Evolutionary conservation across 1,140 invertebrate species (phyloP), one percentile per base, ranked within the genome.

Genomic region (Ooceraea biroi): DNA sequence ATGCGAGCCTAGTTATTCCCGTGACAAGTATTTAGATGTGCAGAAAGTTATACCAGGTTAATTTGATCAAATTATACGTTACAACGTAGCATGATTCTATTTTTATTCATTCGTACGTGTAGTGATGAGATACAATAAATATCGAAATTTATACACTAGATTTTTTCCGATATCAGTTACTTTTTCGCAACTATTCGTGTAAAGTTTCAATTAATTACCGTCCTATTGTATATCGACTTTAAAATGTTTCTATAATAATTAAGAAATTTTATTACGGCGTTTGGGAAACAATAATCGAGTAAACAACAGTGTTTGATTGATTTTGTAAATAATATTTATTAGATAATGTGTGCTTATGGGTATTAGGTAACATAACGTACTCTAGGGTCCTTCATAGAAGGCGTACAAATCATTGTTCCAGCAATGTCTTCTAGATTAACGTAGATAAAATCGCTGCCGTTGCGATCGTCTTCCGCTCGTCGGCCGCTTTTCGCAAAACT

Each of bases 241-340:
- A 3, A 2, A 36, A 36, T 2, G 2, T 36, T 36, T 22, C 22
- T 3, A 57, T 44, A 22, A 73, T 41, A 48, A 46, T 44, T 61
- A 36, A 14, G 11, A 77, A 52, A 52, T 3, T 68, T 68, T 44
- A n/a, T 65, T 11, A 77, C 14, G 22, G 7, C 10, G 48, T 50
- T 50, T 0, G 50, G 14, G 46, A 48, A 77, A 58, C 19, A 57
- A 72, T 60, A 25, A 76, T 36, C 36, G 7, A 55, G 0, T 52
- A 46, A 73, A 52, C 19, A 61, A 7, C 14, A 10, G 12, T n/a
- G n/a, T 0, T 44, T 11, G 22, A 17, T 73, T 91, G 82, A 88
- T 93, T 93, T 93, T 93, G 92, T 93, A 93, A 93, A 93, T 92
- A 92, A 91, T 93, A 90, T 93, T 93, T 93, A 93, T 93, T 93